Percentiles rank a stretch among this genome's conserved stretches.
phyloP scores from a whole-genome alignment of 1,140 invertebrate species.

The Sycophila sp. region DNA sequence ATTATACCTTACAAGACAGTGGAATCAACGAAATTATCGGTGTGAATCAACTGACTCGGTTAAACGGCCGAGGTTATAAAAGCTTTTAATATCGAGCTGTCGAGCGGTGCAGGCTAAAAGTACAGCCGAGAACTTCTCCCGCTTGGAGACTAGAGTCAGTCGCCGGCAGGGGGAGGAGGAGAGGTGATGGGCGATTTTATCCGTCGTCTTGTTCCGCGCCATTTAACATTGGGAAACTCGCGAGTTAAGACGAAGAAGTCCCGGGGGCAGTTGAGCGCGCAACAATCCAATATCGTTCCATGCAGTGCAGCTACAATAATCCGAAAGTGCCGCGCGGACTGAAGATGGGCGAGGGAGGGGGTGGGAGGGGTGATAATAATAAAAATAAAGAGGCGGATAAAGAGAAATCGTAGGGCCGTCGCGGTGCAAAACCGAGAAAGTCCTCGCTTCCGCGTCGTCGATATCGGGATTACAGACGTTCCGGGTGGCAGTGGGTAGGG shows the following conservation, averaged over 20 bases:
- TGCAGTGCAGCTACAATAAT: neutral
- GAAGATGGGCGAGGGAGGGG: no score
- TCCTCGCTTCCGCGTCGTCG: no score
- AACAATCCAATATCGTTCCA: slow-evolving; percentile 24
- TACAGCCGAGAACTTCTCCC: no score
- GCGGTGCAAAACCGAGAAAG: neutral
- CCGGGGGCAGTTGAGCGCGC: slow-evolving; percentile 1
- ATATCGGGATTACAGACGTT: neutral
- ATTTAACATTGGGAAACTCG: slow-evolving; percentile 16
- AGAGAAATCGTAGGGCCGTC: slow-evolving; percentile 3
- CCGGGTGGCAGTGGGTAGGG: neutral
- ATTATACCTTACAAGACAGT: no score
- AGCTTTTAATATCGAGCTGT: no score
- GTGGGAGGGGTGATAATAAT: slow-evolving; percentile 2
- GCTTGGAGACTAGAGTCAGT: no score
- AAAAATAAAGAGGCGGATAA: slow-evolving; percentile 18
- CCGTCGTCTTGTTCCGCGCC: slow-evolving; percentile 8
- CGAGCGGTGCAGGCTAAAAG: no score
- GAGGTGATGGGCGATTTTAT: neutral
- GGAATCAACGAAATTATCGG: no score
- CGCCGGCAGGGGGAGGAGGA: neutral
- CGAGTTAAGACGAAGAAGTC: neutral
- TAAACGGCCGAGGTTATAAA: no score
- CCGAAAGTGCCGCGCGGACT: slow-evolving; percentile 1
- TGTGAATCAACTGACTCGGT: no score